phyloP scores from a whole-genome alignment of 2,797 vertebrate species.

The Sebastes nivosus region DNA sequence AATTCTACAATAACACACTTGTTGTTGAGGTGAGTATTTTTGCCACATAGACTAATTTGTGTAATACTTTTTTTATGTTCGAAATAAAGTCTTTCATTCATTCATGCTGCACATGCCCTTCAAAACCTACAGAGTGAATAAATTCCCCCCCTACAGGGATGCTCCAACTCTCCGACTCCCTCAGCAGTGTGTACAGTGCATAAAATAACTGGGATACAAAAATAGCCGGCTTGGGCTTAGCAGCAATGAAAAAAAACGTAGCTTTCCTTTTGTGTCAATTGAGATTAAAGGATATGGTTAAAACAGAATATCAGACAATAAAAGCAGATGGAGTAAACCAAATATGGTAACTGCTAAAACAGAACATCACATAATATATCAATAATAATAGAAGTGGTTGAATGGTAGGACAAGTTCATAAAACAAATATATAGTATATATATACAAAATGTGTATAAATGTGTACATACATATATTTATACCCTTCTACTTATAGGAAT shows the following conservation, averaged over 20 bases:
- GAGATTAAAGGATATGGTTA: constrained; percentile 59
- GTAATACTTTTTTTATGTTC: neutral
- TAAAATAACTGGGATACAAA: constrained; percentile 90
- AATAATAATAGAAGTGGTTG: no score
- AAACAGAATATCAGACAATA: no score
- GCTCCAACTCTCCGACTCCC: constrained; percentile 68
- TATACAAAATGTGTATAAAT: no score
- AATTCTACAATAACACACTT: neutral
- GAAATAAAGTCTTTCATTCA: no score
- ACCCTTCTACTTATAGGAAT: no score
- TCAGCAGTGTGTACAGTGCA: constrained; percentile 69
- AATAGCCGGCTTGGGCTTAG: constrained; percentile 91
- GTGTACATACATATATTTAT: no score
- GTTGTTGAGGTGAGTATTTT: neutral
- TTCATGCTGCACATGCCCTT: constrained; percentile 45
- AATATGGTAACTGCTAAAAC: no score
- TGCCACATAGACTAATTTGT: neutral
- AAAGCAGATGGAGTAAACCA: no score
- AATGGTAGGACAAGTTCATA: no score
- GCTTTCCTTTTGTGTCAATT: constrained; percentile 99
- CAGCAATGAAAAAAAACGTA: constrained; percentile 93
- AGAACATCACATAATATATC: no score
- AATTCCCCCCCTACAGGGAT: constrained; percentile 45
- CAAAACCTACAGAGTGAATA: constrained; percentile 20
- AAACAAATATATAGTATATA: no score